Percentiles rank a stretch among this genome's conserved stretches.
phyloP scores from a whole-genome alignment of 2,888 invertebrate species.

The Acleris sparsana region DNA sequence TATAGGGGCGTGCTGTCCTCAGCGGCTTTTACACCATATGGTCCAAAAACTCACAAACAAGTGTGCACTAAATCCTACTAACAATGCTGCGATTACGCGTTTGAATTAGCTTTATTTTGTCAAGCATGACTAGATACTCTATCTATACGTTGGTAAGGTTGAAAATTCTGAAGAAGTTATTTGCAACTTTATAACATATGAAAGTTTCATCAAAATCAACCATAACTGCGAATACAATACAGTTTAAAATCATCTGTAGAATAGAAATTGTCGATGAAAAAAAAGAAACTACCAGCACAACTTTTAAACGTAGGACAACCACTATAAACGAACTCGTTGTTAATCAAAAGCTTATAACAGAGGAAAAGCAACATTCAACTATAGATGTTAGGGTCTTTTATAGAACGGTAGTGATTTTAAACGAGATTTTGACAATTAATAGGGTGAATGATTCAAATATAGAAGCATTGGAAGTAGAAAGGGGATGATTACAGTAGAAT shows the following conservation, averaged over 20 bases:
- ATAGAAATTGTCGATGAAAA: slow-evolving; percentile 45
- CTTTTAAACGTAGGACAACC: slow-evolving; percentile 63
- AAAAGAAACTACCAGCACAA: slow-evolving; percentile 55
- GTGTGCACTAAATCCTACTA: slow-evolving; percentile 73
- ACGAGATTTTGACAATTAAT: slow-evolving; percentile 71
- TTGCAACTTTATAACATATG: slow-evolving; percentile 35
- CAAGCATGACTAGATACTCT: slow-evolving; percentile 43
- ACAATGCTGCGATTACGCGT: slow-evolving; percentile 65
- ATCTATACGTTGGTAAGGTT: slow-evolving; percentile 40
- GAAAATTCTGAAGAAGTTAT: slow-evolving; percentile 1
- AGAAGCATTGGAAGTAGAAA: slow-evolving; percentile 66
- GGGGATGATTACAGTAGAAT: slow-evolving; percentile 71
- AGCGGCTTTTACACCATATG: slow-evolving; percentile 82
- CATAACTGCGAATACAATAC: slow-evolving; percentile 35
- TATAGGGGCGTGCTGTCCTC: slow-evolving; percentile 78
- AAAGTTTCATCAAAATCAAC: slow-evolving; percentile 41
- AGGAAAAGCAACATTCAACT: slow-evolving; percentile 37
- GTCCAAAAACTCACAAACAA: slow-evolving; percentile 79
- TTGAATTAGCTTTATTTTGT: slow-evolving; percentile 44
- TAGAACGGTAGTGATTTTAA: slow-evolving; percentile 40
- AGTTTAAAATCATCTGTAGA: slow-evolving; percentile 43
- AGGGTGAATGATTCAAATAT: slow-evolving; percentile 75
- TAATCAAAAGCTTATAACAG: slow-evolving; percentile 43
- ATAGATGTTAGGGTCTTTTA: slow-evolving; percentile 46
- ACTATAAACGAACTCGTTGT: slow-evolving; percentile 65